Conservation (phyloP, 2,113 vertebrate genomes). For the Takifugu bimaculatus region DNA sequence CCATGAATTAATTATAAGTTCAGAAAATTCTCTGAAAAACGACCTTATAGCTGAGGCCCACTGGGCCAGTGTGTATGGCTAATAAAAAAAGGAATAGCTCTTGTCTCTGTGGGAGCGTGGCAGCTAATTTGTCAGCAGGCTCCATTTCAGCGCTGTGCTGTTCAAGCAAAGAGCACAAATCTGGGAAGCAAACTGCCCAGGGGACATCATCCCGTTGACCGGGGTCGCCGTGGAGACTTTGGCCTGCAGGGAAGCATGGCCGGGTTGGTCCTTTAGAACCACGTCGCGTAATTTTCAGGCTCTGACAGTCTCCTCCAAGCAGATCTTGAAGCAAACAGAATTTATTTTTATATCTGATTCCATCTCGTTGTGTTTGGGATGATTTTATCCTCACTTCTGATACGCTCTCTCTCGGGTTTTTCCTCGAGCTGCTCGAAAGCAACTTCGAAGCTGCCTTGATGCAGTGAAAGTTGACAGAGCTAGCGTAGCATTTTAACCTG, state of each 20-base stretch:
- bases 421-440: not conserved
- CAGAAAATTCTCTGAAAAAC: slow-evolving; percentile 13
- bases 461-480: not conserved
- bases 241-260: not conserved
- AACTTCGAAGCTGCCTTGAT: not conserved
- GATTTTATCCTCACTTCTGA: not conserved
- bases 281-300: too few species aligned
- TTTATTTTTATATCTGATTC: not conserved
- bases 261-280: not conserved
- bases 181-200: slow-evolving; percentile 15
- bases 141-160: slow-evolving; percentile 1
- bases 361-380: slow-evolving; percentile 1
- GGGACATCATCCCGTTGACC: slow-evolving; percentile 25
- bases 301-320: too few species aligned
- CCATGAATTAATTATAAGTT: slow-evolving; percentile 16
- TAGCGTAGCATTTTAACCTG: slow-evolving; percentile 68
- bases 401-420: not conserved
- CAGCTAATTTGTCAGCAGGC: slow-evolving; percentile 23
- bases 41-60: not conserved
- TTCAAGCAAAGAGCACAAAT: slow-evolving; percentile 16
- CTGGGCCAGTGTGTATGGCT: slow-evolving; percentile 7
- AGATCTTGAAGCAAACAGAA: too few species aligned
- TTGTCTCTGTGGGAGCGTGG: slow-evolving; percentile 23
- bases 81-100: slow-evolving; percentile 26
- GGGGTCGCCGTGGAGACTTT: not conserved